These are phyloP conservation scores for Phoenicopterus ruber DNA, from an alignment of 2,113 vertebrate genomes.

Conservation along the genomic window DNA sequence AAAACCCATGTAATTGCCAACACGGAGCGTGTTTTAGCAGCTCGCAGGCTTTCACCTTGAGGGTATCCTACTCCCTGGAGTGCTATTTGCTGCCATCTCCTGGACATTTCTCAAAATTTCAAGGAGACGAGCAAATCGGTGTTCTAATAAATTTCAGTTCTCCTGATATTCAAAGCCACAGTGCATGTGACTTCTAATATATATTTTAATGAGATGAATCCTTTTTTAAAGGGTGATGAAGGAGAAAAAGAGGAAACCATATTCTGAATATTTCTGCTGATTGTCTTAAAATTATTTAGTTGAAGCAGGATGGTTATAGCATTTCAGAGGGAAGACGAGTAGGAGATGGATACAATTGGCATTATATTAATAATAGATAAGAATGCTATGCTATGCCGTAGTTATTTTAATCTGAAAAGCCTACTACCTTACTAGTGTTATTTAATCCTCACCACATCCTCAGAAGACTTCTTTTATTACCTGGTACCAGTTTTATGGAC, in stretches of 20 bases:
- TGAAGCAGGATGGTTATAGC: background rate
- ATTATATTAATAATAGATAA: background rate
- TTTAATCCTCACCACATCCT: background rate
- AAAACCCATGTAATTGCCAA: background rate
- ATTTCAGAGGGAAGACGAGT: background rate
- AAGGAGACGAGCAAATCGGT: background rate
- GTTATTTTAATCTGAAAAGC: background rate
- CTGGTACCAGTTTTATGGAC: background rate
- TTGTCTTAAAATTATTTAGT: background rate
- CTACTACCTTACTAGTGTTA: background rate
- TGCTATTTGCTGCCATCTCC: constrained; percentile 41
- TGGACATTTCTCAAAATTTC: background rate
- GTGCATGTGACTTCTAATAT: background rate
- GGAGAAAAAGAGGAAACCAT: background rate
- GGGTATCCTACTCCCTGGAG: background rate
- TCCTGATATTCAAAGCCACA: background rate
- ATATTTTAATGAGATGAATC: background rate
- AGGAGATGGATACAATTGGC: background rate
- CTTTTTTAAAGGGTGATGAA: background rate
- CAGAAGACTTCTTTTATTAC: background rate
- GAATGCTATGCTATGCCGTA: background rate
- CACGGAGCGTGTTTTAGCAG: fast-evolving
- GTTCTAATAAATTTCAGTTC: background rate
- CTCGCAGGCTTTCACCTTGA: background rate
- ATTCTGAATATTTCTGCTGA: background rate